Base-by-base conservation (phyloP, 2,888 invertebrate species). In the Eupelmus urozonus region DNA sequence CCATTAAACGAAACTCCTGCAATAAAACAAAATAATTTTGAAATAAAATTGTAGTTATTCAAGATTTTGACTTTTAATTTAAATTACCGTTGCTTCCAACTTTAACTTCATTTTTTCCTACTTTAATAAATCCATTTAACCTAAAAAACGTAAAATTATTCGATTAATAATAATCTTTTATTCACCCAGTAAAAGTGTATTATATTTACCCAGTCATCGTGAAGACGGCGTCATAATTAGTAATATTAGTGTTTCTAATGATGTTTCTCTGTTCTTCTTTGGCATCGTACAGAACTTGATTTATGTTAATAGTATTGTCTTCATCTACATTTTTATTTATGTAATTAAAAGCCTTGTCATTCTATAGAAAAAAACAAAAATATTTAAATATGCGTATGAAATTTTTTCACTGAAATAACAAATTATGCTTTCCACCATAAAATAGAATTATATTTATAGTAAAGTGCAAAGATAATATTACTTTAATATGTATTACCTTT, bases 401-500 rank as follows among this genome's bases (percentile, higher is more conserved):
- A n/a, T n/a, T n/a, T n/a, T n/a, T n/a, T n/a, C n/a, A n/a, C n/a
- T n/a, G n/a, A n/a, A n/a, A n/a, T n/a, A n/a, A n/a, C n/a, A n/a
- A n/a, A n/a, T n/a, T n/a, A n/a, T n/a, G n/a, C n/a, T n/a, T n/a
- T n/a, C n/a, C n/a, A n/a, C n/a, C n/a, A n/a, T n/a, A n/a, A n/a
- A n/a, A n/a, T n/a, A n/a, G n/a, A n/a, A n/a, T n/a, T n/a, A n/a
- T n/a, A n/a, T n/a, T n/a, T n/a, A n/a, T n/a, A n/a, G n/a, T n/a
- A n/a, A n/a, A n/a, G n/a, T n/a, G n/a, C n/a, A n/a, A n/a, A n/a
- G n/a, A n/a, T n/a, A n/a, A n/a, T n/a, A n/a, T n/a, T n/a, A n/a
- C n/a, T n/a, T n/a, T n/a, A n/a, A n/a, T n/a, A 62, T 23, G 23
- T 16, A 29, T 67, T 71, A 71, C 71, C 51, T 49, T 71, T 23